Base-by-base conservation (phyloP, 2,113 vertebrate species). In the Nycticebus coucang region DNA sequence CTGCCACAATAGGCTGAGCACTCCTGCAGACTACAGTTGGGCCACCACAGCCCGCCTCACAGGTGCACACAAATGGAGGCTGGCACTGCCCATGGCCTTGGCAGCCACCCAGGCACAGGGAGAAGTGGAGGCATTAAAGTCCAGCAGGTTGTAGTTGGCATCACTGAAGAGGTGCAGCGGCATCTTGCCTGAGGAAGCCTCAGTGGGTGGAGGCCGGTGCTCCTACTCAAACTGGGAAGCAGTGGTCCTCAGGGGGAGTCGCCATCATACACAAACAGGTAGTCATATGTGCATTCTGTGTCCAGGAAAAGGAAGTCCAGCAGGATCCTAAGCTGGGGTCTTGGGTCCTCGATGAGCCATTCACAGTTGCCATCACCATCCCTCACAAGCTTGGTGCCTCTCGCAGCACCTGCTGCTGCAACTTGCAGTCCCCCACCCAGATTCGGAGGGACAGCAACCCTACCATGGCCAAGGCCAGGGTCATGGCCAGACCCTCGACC, bases 341-440 rank as follows among this genome's bases (percentile, higher is more conserved):
- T 99, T 1, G 99, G 99, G 93, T 99, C 99, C 98, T 99, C 99
- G 75, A 99, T 99, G n/a, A 99, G 98, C 99, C 99, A 99, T 95
- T 99, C 99, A 97, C 99, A 99, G 98, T 99, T 99, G 83, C 99
- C 99, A 88, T 99, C 99, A 53, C 99, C 99, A n/a, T 99, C 99
- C 13, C 99, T 99, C 94, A 99, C 98, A 99, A 99, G 89, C 99
- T 99, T 7, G 99, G 98, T 5, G 98, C 96, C 22, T 98, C 99
- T 87, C 98, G 98, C 33, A 99, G 97, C 88, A 99, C 99, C 97
- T 99, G 99, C 14, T 99, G 98, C 95, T 99, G 99, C 78, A 99
- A 99, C 94, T 99, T 99, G 97, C 99, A 99, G 97, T 99, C 99
- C 50, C 99, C 99, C 1, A 99, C 98, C 83, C 96, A 85, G 74